phyloP scores from a whole-genome alignment of 2,113 vertebrate genomes.

The Meles meles region DNA sequence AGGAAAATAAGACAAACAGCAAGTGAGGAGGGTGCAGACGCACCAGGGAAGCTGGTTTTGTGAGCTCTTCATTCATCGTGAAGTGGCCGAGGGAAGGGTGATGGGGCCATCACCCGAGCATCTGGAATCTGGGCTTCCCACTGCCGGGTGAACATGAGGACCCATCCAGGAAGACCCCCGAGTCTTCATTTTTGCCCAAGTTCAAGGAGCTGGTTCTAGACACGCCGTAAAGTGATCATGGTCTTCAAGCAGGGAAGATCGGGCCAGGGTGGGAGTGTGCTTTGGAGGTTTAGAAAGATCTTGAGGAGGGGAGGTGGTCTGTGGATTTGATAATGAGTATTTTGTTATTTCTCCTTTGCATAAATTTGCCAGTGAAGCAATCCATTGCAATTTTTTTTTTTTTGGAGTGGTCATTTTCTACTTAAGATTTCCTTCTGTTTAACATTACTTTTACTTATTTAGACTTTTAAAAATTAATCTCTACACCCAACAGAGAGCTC shows the following conservation, averaged over 20 bases:
- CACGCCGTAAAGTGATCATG: not conserved
- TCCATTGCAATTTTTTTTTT: not conserved
- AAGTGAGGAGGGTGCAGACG: constrained; percentile 10
- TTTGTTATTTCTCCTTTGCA: not conserved
- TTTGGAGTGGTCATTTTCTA: not conserved
- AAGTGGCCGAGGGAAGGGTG: not conserved
- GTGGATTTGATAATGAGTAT: not conserved
- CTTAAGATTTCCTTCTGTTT: not conserved
- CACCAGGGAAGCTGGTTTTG: constrained; percentile 40
- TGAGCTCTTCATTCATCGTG: constrained; percentile 46
- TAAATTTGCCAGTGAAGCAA: not conserved
- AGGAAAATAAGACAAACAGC: constrained; percentile 61
- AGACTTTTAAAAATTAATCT: not conserved
- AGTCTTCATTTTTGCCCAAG: not conserved
- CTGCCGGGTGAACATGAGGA: constrained; percentile 23
- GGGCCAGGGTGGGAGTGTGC: not conserved
- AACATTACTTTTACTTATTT: not conserved
- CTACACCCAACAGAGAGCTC: not conserved
- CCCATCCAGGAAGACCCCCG: not conserved
- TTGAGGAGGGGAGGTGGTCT: not conserved
- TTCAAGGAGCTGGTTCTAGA: not conserved
- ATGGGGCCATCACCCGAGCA: constrained; percentile 23
- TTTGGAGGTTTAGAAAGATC: not conserved
- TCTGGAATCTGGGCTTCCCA: constrained; percentile 39
- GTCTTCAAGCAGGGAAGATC: not conserved